A percentile compares a stretch with the other conserved stretches of the same genome.
Evolutionary conservation across 2,888 invertebrate genomes (phyloP).

Genomic region (Corbicula japonica): DNA sequence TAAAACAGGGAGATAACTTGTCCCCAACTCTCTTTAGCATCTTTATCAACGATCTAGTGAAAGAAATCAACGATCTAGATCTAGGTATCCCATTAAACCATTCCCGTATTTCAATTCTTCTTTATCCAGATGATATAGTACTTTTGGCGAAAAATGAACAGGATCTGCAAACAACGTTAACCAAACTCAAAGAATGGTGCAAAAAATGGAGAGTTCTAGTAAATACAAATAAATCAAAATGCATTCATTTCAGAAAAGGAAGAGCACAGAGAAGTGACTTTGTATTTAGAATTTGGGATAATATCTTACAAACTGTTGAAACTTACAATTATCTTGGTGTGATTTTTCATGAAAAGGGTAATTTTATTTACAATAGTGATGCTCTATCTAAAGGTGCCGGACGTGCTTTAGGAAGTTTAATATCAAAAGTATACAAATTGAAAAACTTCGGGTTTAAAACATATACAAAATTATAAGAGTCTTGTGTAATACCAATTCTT

Average conservation of each 20-base stretch:
- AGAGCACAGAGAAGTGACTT: background rate
- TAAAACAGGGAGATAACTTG: slow-evolving; percentile 6
- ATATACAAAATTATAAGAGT: slow-evolving; percentile 6
- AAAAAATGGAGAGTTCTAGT: slow-evolving; percentile 34
- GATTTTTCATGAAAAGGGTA: slow-evolving; percentile 31
- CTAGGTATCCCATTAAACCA: too few relatives aligned
- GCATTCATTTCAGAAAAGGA: slow-evolving; percentile 35
- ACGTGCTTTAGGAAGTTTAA: slow-evolving; percentile 9
- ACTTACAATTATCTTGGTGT: slow-evolving; percentile 55
- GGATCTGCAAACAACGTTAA: slow-evolving; percentile 18
- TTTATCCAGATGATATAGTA: slow-evolving; percentile 40
- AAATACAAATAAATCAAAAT: slow-evolving; percentile 38
- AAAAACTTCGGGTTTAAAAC: too few relatives aligned
- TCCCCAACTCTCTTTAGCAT: slow-evolving; percentile 13
- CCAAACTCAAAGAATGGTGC: slow-evolving; percentile 30
- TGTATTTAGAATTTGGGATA: slow-evolving; percentile 47
- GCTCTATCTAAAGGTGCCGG: too few relatives aligned
- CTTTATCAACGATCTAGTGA: slow-evolving; percentile 4
- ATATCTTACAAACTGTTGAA: slow-evolving; percentile 28
- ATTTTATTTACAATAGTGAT: slow-evolving; percentile 17
- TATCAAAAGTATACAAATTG: too few relatives aligned
- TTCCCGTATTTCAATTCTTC: slow-evolving; percentile 10
- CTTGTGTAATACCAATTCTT: slow-evolving; percentile 1
- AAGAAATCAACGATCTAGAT: too few relatives aligned
- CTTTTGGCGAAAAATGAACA: slow-evolving; percentile 10